Conservation (phyloP, 2,797 vertebrate genomes). For the Malacoctenus gilli region DNA sequence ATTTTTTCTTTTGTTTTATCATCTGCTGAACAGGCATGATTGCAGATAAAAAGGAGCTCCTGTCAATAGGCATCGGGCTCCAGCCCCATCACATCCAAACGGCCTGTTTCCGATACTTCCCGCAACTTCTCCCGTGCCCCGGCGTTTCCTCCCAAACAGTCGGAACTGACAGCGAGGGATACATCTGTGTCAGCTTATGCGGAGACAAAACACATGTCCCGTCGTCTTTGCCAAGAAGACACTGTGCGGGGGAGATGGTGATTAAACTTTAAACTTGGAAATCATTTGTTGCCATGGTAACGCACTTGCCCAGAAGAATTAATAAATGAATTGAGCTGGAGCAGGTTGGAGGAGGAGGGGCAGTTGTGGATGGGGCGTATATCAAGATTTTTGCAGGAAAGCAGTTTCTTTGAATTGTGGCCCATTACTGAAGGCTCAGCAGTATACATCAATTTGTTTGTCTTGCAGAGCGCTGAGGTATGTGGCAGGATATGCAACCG, state of each 20-base stretch:
- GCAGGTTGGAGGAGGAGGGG: slow-evolving; percentile 13
- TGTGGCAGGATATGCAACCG: slow-evolving; percentile 22
- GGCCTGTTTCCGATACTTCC: not conserved
- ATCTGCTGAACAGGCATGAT: too few relatives aligned
- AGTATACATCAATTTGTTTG: slow-evolving; percentile 28
- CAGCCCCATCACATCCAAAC: not conserved
- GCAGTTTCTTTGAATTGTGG: slow-evolving; percentile 15
- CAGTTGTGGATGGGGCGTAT: not conserved
- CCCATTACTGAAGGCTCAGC: slow-evolving; percentile 24
- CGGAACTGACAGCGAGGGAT: slow-evolving; percentile 21
- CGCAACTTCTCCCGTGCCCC: not conserved
- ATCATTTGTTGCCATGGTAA: slow-evolving; percentile 71
- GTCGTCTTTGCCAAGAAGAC: slow-evolving; percentile 51
- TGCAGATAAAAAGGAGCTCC: too few relatives aligned
- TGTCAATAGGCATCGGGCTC: not conserved
- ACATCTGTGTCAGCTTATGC: slow-evolving; percentile 20
- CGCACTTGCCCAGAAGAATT: slow-evolving; percentile 45
- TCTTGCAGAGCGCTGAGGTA: slow-evolving; percentile 16
- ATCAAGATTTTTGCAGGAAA: slow-evolving; percentile 21
- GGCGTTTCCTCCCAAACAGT: slow-evolving; percentile 12
- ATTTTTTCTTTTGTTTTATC: too few relatives aligned
- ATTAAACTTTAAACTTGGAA: slow-evolving; percentile 67
- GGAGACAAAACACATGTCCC: slow-evolving; percentile 40
- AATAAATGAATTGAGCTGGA: slow-evolving; percentile 51
- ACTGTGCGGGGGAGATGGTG: slow-evolving; percentile 18